phyloP scores from a whole-genome alignment of 2,113 vertebrate genomes.

The Melanocharis versteri region DNA sequence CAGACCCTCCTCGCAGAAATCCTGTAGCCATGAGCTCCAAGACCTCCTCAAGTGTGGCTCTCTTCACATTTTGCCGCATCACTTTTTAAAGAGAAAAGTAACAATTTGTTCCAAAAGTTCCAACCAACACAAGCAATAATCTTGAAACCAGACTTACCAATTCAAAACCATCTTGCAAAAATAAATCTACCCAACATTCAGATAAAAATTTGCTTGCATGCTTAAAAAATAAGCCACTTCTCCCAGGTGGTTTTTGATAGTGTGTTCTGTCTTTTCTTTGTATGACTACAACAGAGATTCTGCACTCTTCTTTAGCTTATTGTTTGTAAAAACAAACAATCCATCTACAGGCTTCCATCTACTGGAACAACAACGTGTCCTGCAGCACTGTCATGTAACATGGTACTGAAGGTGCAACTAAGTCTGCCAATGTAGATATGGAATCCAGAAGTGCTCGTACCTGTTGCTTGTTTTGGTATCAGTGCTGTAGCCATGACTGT shows the following conservation, averaged over 20 bases:
- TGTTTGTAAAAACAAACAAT: not conserved
- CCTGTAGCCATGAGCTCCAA: conserved; percentile 96
- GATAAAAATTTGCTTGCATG: not conserved
- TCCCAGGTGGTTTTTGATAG: not conserved
- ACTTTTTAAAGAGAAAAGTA: conserved; percentile 73
- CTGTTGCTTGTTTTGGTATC: conserved; percentile 96
- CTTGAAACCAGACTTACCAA: not conserved
- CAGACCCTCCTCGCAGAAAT: conserved; percentile 94
- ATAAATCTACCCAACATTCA: not conserved
- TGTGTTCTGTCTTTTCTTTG: not conserved
- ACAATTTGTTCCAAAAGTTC: not conserved
- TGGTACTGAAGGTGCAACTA: not conserved
- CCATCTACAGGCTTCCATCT: not conserved
- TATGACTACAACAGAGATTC: not conserved
- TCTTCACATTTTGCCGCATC: conserved; percentile 97
- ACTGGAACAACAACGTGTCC: not conserved
- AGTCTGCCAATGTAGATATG: not conserved
- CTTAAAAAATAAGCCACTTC: not conserved
- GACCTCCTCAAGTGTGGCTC: conserved; percentile 93
- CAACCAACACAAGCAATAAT: not conserved
- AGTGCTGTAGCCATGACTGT: conserved; percentile 95
- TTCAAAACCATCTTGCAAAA: not conserved
- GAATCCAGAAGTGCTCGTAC: conserved; percentile 57
- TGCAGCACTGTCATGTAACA: not conserved
- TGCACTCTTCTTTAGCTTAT: not conserved